phyloP scores from a whole-genome alignment of 2,113 vertebrate genomes.

The Anoura caudifer region DNA sequence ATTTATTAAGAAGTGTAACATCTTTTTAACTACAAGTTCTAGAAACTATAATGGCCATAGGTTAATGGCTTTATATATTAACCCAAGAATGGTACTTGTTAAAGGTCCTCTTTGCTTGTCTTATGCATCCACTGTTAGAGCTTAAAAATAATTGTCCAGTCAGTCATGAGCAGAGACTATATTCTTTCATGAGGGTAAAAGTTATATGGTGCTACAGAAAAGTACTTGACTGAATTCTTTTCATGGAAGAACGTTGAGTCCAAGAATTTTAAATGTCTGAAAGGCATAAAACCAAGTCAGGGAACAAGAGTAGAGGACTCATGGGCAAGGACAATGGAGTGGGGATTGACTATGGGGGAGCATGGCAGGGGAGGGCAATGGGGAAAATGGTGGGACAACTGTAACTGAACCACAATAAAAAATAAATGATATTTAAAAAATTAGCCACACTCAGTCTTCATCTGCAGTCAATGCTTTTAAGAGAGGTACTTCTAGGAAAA shows the following conservation, averaged over 20 bases:
- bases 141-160: not conserved
- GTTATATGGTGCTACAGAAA: not conserved
- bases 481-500: not conserved
- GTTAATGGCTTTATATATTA: not conserved
- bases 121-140: not conserved
- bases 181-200: not conserved
- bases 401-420: no score
- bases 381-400: no score
- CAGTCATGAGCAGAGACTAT: not conserved
- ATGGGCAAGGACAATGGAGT: no score
- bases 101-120: not conserved
- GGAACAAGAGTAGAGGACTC: no score
- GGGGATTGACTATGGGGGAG: no score
- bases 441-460: not conserved
- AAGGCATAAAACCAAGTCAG: not conserved
- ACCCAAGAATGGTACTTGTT: not conserved
- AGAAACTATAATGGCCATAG: not conserved
- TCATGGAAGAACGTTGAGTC: not conserved
- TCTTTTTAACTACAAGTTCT: not conserved
- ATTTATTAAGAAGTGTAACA: not conserved
- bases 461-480: not conserved
- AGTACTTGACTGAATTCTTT: not conserved
- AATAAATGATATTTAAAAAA: no score
- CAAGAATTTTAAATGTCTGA: not conserved
- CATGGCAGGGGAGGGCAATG: no score